Percentiles rank a stretch among this genome's conserved stretches.
Conservation (phyloP, 2,888 invertebrate species). For the Latrodectus hesperus region DNA sequence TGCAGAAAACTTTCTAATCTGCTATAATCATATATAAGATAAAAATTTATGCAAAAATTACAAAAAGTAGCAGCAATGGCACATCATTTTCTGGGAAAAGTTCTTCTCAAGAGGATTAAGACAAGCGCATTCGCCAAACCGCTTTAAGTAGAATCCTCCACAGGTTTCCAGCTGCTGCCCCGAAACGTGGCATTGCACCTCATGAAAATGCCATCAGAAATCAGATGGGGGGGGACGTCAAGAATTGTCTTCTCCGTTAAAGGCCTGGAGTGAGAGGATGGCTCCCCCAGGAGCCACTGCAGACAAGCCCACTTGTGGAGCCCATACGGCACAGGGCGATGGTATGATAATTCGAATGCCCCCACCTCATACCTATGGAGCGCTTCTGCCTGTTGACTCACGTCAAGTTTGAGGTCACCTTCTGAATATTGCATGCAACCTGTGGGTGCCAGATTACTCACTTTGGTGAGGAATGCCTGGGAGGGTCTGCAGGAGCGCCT, state of each 20-base stretch:
- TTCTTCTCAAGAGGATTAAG: too few species aligned
- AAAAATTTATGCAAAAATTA: too few species aligned
- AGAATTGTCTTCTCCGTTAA: constrained; percentile 20
- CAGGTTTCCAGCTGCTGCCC: constrained; percentile 12
- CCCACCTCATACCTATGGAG: neutral
- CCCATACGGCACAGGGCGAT: constrained; percentile 1
- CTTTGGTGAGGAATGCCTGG: neutral
- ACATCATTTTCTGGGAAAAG: too few species aligned
- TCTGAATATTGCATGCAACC: constrained; percentile 34
- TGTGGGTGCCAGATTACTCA: neutral
- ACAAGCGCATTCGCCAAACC: too few species aligned
- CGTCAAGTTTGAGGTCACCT: constrained; percentile 40
- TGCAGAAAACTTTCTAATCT: too few species aligned
- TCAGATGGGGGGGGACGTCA: constrained; percentile 21
- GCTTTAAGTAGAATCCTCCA: too few species aligned
- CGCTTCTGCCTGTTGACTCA: constrained; percentile 41
- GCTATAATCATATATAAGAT: too few species aligned
- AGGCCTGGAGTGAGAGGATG: neutral
- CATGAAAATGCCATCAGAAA: constrained; percentile 60
- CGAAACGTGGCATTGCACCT: constrained; percentile 12
- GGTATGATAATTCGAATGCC: constrained; percentile 34
- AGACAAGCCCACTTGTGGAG: constrained; percentile 24
- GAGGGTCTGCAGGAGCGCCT: neutral
- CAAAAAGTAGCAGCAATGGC: too few species aligned
- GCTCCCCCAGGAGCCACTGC: constrained; percentile 3